Conservation (phyloP, 2,888 invertebrate species). For the Acronicta psi region DNA sequence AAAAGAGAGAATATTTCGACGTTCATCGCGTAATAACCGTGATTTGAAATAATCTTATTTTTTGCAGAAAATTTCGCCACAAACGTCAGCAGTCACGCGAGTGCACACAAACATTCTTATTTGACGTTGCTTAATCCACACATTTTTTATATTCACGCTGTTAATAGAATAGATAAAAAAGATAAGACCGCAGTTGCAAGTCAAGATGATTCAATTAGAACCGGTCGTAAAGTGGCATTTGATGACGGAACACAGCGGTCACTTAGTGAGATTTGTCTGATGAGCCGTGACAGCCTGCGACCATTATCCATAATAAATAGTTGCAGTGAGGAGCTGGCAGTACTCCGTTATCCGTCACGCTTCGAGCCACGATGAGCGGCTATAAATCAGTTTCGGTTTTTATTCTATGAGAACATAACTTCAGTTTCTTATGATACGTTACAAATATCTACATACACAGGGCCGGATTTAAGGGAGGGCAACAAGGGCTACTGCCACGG, state of each 20-base stretch:
- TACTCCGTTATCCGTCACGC: conserved; percentile 74
- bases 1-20: conserved; percentile 71
- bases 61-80: conserved; percentile 78
- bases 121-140: conserved; percentile 43
- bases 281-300: conserved; percentile 68
- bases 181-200: conserved; percentile 26
- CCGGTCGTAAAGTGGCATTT: conserved; percentile 46
- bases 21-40: conserved; percentile 75
- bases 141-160: conserved; percentile 21
- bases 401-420: conserved; percentile 56
- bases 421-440: conserved; percentile 45
- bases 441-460: conserved; percentile 49
- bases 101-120: conserved; percentile 57
- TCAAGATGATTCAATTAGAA: conserved; percentile 50
- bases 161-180: conserved; percentile 22
- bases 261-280: conserved; percentile 63
- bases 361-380: conserved; percentile 58
- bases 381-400: conserved; percentile 68
- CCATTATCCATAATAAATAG: conserved; percentile 77
- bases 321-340: conserved; percentile 62
- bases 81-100: conserved; percentile 80
- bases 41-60: conserved; percentile 81
- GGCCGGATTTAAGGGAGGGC: too few species aligned
- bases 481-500: too few species aligned
- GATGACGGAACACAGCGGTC: conserved; percentile 60